phyloP scores from a whole-genome alignment of 2,113 vertebrate genomes.

The Sprattus sprattus region DNA sequence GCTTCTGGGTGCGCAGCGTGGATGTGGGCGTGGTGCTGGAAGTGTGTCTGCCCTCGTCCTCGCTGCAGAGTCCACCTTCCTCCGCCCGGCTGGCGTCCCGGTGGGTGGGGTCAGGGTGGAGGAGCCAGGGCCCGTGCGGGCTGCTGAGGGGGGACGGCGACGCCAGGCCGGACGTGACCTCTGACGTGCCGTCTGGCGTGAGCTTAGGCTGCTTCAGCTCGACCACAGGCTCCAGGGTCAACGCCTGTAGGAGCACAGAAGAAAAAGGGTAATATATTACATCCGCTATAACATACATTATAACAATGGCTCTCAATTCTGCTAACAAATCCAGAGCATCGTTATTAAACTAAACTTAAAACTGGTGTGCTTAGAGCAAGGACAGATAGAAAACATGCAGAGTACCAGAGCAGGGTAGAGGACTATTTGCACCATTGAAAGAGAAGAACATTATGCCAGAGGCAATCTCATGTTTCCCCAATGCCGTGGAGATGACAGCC shows the following conservation, averaged over 20 bases:
- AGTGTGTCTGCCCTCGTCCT: slow-evolving; percentile 76
- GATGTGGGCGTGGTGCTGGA: slow-evolving; percentile 71
- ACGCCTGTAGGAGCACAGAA: slow-evolving; percentile 67
- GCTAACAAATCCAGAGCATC: no score
- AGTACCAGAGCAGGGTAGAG: background rate
- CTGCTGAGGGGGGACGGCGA: slow-evolving; percentile 63
- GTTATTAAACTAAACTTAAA: no score
- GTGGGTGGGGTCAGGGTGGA: slow-evolving; percentile 65
- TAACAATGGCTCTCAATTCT: no score
- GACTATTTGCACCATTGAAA: background rate
- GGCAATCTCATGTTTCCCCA: background rate
- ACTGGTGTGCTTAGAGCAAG: no score
- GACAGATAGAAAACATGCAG: no score
- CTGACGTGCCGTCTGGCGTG: slow-evolving; percentile 41
- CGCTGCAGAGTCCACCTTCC: slow-evolving; percentile 55
- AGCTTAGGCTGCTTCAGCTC: slow-evolving; percentile 68
- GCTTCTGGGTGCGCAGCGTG: slow-evolving; percentile 44
- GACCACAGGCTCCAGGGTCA: slow-evolving; percentile 76
- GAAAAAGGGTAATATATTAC: background rate
- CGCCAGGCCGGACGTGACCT: slow-evolving; percentile 68
- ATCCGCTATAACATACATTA: no score
- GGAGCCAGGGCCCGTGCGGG: slow-evolving; percentile 49
- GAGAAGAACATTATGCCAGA: background rate
- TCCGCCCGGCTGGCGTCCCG: slow-evolving; percentile 76
- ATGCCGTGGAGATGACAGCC: background rate